Evolutionary conservation across 1,140 invertebrate genomes (phyloP), one percentile per base, ranked within the genome.

Genomic region (Drosophila bocqueti): DNA sequence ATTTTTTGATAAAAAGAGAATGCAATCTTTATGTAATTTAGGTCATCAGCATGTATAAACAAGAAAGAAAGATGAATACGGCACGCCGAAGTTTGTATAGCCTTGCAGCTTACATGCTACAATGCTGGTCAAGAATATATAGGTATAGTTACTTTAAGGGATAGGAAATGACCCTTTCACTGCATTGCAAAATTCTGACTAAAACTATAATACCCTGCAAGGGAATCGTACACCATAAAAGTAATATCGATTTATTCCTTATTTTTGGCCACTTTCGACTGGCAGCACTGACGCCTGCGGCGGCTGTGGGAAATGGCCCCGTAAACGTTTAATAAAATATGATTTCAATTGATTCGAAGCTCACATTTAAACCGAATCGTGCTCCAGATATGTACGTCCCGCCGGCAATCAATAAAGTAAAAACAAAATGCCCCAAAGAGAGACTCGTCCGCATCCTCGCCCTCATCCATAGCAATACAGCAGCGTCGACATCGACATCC

Each of bases 291-390:
- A 1, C 61, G 42, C 75, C 65, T 26, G 67, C 65, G 64, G 83
- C 84, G 84, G 71, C 84, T 87, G 83, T 81, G 81, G 65, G 49
- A 89, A 87, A 87, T 87, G 83, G 72, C 74, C 73, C 77, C 65
- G 84, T 87, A 89, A 87, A 87, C 84, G 84, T 87, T 87, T 87
- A 87, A 87, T 87, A 87, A 87, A 87, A 89, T 87, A 87, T 87
- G 84, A 84, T 87, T 87, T 81, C 81, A 89, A 84, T 87, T 89
- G 83, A 89, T 87, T 87, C 81, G 78, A 83, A 69, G 83, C 76
- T 89, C 73, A 71, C 84, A 89, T 87, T 83, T 77, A 79, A 87
- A 80, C 62, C 63, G 58, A 73, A 80, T 72, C 76, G 43, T 86
- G 76, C 81, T 59, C 46, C 55, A 80, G 82, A 87, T 67, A 58